Conservation (phyloP, 2,797 vertebrate species). For the Spea hammondii region DNA sequence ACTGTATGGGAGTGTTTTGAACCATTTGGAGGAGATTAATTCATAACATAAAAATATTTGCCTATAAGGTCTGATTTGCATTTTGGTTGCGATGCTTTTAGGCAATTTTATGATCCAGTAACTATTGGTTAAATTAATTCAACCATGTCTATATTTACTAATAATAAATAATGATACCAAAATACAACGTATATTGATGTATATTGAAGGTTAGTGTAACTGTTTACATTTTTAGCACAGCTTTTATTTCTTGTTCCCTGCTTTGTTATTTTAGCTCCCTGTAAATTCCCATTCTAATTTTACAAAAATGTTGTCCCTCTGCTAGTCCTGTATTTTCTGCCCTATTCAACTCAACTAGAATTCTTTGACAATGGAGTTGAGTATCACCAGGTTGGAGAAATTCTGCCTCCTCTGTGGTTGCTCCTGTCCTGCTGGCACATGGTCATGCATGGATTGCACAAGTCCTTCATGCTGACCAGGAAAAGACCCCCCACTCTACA, state of each 20-base stretch:
- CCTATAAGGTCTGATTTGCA: too few relatives aligned
- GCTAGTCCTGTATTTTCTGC: slow-evolving; percentile 49
- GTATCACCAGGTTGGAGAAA: slow-evolving; percentile 74
- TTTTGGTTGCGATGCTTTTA: too few relatives aligned
- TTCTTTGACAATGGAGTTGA: slow-evolving; percentile 80
- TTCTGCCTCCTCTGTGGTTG: slow-evolving; percentile 58
- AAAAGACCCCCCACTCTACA: slow-evolving; percentile 63
- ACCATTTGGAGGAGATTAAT: too few relatives aligned
- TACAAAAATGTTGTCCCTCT: slow-evolving; percentile 67
- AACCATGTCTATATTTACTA: not conserved
- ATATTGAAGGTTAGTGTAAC: not conserved
- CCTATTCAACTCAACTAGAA: slow-evolving; percentile 59
- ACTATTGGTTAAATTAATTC: too few relatives aligned
- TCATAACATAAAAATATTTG: too few relatives aligned
- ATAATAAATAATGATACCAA: not conserved
- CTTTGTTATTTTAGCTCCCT: not conserved
- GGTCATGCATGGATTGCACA: slow-evolving; percentile 75
- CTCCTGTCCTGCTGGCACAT: slow-evolving; percentile 69
- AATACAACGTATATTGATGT: not conserved
- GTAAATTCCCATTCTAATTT: not conserved
- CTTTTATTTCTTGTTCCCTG: not conserved
- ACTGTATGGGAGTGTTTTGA: too few relatives aligned
- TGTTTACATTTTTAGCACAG: not conserved
- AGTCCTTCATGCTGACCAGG: slow-evolving; percentile 74
- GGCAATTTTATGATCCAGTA: too few relatives aligned